Evolutionary conservation across 2,797 vertebrate genomes (phyloP), one percentile per base, ranked within the genome.

Genomic region (Oreonectes daqikongensis): DNA sequence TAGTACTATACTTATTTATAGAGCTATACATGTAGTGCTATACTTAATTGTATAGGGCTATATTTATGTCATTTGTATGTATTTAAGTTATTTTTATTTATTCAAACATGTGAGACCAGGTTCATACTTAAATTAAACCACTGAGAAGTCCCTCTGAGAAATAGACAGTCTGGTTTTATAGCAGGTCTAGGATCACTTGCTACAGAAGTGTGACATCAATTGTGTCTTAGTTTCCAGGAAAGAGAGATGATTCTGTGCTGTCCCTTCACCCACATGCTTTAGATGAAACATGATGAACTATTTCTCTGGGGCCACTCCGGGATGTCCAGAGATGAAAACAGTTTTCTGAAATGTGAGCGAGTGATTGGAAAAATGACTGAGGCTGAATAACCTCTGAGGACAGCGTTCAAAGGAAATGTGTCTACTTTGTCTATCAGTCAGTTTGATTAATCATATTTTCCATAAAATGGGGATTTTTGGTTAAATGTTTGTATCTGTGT

Each of bases 191-290:
- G 55, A 71, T 79, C 12, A 57, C 63, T 79, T 72, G 48, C 24
- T 69, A 67, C 66, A 69, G 40, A 69, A 65, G 64, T 73, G 71
- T 82, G 80, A 86, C 82, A 84, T 83, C 78, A 83, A 53, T 50
- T 10, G 61, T 44, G 74, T 65, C 55, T 81, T 53, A 48, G 61
- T 81, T 86, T 85, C 76, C 73, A 81, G 68, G 75, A 81, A 82
- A 79, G 75, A 38, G 59, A 80, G 64, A 75, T 69, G 50, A 14
- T 75, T 48, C 67, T 57, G 68, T 72, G 57, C 74, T 83, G 73
- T 83, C 75, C 69, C 64, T 76, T 84, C 75, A 83, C 78, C 76
- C 81, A 80, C 81, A 79, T 59, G 59, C 26, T 48, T 42, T 46
- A 77, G 75, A 79, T 78, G 67, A 81, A 32, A 83, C 79, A 77